phyloP scores from a whole-genome alignment of 1,140 invertebrate species.

The Drosophila subobscura region DNA sequence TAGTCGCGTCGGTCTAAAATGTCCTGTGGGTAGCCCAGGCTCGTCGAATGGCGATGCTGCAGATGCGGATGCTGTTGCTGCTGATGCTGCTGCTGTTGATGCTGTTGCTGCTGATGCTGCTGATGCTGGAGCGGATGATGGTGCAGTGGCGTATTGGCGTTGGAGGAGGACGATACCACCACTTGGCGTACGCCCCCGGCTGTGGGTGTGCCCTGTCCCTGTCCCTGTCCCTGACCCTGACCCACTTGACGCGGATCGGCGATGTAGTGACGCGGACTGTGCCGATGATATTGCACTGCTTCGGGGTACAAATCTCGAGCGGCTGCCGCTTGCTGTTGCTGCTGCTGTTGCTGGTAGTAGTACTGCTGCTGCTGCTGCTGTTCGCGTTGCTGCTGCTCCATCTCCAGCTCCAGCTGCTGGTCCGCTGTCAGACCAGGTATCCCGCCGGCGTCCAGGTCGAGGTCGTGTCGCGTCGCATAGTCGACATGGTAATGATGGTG shows the following conservation, averaged over 20 bases:
- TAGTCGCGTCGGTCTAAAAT: constrained; percentile 83
- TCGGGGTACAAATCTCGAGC: constrained; percentile 77
- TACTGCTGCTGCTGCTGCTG: constrained; percentile 51
- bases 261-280: constrained; percentile 81
- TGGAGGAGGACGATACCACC: constrained; percentile 59
- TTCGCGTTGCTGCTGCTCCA: constrained; percentile 36
- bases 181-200: constrained; percentile 61
- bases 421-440: constrained; percentile 63
- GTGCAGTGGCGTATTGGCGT: constrained; percentile 73
- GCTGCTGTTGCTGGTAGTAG: constrained; percentile 22
- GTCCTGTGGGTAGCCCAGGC: constrained; percentile 83
- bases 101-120: constrained; percentile 17
- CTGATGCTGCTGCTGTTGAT: constrained; percentile 24
- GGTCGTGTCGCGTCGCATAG: constrained; percentile 59
- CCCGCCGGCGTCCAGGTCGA: constrained; percentile 62
- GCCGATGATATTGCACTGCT: constrained; percentile 75
- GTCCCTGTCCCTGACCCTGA: neutral
- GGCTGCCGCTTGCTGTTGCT: constrained; percentile 24
- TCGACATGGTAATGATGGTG: constrained; percentile 69
- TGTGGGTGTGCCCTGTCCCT: constrained; percentile 59
- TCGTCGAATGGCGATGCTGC: constrained; percentile 73
- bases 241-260: constrained; percentile 74
- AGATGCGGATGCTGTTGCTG: constrained; percentile 35
- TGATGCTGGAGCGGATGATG: constrained; percentile 33
- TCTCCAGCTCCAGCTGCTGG: constrained; percentile 43